Percentiles rank a stretch among this genome's conserved stretches.
phyloP scores from a whole-genome alignment of 2,113 vertebrate genomes.

The Pterocles orientalis region DNA sequence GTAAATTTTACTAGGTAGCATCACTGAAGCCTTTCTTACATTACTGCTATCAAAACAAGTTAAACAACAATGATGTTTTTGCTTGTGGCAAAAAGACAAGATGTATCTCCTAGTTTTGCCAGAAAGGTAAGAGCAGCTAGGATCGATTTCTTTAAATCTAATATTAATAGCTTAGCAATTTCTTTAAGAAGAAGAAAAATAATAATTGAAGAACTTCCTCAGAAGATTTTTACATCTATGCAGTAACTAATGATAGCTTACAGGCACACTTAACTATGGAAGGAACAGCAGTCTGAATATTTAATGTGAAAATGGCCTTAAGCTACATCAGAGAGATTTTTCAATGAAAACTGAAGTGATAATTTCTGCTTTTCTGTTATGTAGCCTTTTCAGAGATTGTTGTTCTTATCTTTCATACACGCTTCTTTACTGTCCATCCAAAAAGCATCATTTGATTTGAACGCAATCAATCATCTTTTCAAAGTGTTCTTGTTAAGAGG shows the following conservation, averaged over 20 bases:
- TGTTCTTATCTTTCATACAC: neutral
- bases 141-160: neutral
- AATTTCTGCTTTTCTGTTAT: neutral
- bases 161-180: neutral
- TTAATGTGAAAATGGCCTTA: neutral
- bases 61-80: neutral
- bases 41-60: neutral
- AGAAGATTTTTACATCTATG: neutral
- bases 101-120: neutral
- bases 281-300: neutral
- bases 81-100: neutral
- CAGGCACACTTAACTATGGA: neutral
- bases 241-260: neutral
- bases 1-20: neutral
- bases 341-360: neutral
- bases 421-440: neutral
- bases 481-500: neutral
- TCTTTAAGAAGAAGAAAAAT: neutral
- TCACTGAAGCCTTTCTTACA: neutral
- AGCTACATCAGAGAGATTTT: neutral
- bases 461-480: neutral
- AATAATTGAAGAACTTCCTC: neutral
- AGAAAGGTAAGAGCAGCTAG: neutral
- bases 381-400: neutral
- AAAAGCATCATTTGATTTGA: neutral